Conservation (phyloP, 2,113 vertebrate genomes). For the Rhinichthys klamathensis region DNA sequence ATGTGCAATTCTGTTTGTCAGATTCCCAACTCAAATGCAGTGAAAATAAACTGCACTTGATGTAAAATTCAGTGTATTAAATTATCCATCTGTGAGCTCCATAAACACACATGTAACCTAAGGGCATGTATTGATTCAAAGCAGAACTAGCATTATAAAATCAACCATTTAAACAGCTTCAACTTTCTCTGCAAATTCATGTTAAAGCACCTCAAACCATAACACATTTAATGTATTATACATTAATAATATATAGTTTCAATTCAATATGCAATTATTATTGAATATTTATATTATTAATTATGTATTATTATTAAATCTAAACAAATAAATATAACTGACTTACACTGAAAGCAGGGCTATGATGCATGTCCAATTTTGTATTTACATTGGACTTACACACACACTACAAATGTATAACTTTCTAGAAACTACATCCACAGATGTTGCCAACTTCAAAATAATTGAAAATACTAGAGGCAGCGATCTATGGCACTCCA, state of each 20-base stretch:
- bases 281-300: no score
- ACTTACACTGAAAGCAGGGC: not conserved
- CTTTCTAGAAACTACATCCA: not conserved
- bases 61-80: slow-evolving; percentile 23
- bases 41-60: slow-evolving; percentile 7
- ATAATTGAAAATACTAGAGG: slow-evolving; percentile 6
- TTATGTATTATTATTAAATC: not conserved
- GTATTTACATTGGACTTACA: not conserved
- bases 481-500: slow-evolving; percentile 14
- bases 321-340: not conserved
- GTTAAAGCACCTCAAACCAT: not conserved
- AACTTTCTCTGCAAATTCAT: not conserved
- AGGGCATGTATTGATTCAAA: slow-evolving; percentile 61
- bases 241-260: no score
- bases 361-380: not conserved
- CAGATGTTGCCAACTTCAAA: not conserved
- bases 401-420: not conserved
- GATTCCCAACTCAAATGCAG: not conserved
- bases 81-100: slow-evolving; percentile 24
- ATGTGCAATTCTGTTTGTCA: slow-evolving; percentile 17
- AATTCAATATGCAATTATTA: not conserved
- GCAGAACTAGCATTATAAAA: not conserved
- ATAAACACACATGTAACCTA: slow-evolving; percentile 57
- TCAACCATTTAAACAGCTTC: not conserved
- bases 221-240: not conserved